Evolutionary conservation across 2,797 vertebrate genomes (phyloP), one percentile per base, ranked within the genome.

Genomic region (Margarornis squamiger): DNA sequence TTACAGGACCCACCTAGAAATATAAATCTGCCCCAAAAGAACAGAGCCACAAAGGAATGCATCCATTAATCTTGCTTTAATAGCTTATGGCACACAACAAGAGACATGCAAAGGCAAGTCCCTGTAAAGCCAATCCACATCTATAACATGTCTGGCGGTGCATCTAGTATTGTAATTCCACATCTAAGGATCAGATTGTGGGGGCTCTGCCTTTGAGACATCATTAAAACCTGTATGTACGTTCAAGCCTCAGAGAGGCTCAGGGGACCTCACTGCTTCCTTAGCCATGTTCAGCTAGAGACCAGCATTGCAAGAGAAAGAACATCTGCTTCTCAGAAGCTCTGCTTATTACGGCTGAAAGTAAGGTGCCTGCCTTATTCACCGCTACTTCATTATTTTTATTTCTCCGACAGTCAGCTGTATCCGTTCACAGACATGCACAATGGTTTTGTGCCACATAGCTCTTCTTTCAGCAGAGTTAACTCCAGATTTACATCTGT

Each of bases 31-130:
- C 8, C 62, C 57, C 0, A 0, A 78, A 26, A 88, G 71, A 88
- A 92, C 72, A 74, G 87, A 93, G 74, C 81, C 55, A 45, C 49
- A 58, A n/a, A 87, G 72, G 51, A 86, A 36, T 36, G 68, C 0
- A 0, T 67, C 54, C 75, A 94, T 86, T 93, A 87, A 83, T 92
- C 82, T 86, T 88, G 43, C 59, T 63, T 78, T 88, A 87, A 81
- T 29, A 76, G 75, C 74, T 81, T 59, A 62, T 4, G 29, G 86
- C 46, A 88, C 72, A 86, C 49, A 54, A 6, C 32, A 84, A n/a
- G 27, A 83, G 57, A 58, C 26, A 23, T 20, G 61, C 66, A 77
- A 92, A 77, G 54, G 72, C 54, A 67, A 57, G 41, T 71, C 36
- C 24, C 41, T 67, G 34, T 55, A 80, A 82, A 88, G 78, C 27